Evolutionary conservation across 2,888 invertebrate genomes (phyloP).

Genomic region (Chymomyza amoena): DNA sequence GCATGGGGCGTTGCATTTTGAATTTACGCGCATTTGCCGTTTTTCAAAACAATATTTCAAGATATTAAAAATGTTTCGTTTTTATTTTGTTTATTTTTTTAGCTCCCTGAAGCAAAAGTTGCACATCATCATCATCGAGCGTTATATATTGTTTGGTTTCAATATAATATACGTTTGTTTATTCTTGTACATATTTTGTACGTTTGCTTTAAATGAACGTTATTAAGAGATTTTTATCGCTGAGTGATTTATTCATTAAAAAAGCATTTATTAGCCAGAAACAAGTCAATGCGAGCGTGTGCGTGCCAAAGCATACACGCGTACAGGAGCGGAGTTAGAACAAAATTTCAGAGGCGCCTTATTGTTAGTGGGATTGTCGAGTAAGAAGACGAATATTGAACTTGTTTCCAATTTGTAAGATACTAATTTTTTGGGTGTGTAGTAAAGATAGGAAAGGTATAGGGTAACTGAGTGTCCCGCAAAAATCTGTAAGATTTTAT

Average conservation of each 20-base stretch:
- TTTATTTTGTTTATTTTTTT: neutral
- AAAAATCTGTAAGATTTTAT: too few species aligned
- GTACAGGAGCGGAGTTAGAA: too few species aligned
- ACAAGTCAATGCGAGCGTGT: conserved; percentile 58
- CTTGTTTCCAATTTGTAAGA: too few species aligned
- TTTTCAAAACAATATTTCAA: neutral
- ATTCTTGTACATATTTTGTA: conserved; percentile 59
- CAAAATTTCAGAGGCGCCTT: too few species aligned
- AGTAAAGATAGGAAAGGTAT: too few species aligned
- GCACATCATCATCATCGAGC: neutral
- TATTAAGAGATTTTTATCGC: conserved; percentile 78
- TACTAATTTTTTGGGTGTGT: too few species aligned
- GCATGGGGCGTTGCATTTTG: neutral
- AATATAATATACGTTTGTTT: conserved; percentile 28
- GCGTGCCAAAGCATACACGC: conserved; percentile 44
- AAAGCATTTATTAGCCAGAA: conserved; percentile 77
- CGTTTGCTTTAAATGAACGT: conserved; percentile 75
- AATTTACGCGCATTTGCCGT: neutral
- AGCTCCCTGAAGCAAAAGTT: neutral
- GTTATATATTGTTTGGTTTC: neutral
- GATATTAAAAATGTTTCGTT: neutral
- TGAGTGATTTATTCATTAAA: conserved; percentile 79
- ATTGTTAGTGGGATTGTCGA: too few species aligned
- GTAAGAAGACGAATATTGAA: too few species aligned
- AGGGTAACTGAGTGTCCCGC: too few species aligned